Conservation (phyloP, 2,888 invertebrate genomes). For the Monoplex corrugatus region DNA sequence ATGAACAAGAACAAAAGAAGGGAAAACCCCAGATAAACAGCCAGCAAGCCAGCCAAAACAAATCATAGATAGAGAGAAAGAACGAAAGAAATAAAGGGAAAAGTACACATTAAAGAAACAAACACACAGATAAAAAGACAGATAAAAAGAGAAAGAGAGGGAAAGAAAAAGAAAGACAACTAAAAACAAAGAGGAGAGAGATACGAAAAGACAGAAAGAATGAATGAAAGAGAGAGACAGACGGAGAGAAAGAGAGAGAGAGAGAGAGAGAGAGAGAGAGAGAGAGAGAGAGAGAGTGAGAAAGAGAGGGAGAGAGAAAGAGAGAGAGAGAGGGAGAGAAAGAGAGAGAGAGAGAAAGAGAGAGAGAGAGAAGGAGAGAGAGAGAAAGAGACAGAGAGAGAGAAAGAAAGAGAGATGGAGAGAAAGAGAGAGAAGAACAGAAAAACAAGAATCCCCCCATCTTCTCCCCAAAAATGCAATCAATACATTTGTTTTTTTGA, state of each 20-base stretch:
- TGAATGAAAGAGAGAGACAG: no score
- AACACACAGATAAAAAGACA: no score
- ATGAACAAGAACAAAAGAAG: no score
- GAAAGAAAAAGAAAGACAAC: no score
- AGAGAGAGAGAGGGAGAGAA: not conserved
- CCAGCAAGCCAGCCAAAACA: no score
- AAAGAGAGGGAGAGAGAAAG: not conserved
- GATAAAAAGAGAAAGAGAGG: no score
- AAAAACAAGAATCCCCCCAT: not conserved
- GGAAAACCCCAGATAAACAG: no score
- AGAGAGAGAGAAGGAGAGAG: not conserved
- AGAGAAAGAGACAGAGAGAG: not conserved
- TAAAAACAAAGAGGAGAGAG: not conserved
- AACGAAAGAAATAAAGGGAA: no score
- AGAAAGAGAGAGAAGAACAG: not conserved
- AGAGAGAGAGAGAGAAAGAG: not conserved
- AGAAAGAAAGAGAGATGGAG: not conserved
- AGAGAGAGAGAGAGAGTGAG: conserved; percentile 29
- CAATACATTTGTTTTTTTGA: no score
- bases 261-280: not conserved
- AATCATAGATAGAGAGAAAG: no score
- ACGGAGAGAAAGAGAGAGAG: not conserved
- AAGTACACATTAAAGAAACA: no score
- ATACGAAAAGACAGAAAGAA: not conserved
- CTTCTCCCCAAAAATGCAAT: no score